A percentile compares a stretch with the other conserved stretches of the same genome.
Conservation (phyloP, 2,888 invertebrate species). For the Sminthurides aquaticus region DNA sequence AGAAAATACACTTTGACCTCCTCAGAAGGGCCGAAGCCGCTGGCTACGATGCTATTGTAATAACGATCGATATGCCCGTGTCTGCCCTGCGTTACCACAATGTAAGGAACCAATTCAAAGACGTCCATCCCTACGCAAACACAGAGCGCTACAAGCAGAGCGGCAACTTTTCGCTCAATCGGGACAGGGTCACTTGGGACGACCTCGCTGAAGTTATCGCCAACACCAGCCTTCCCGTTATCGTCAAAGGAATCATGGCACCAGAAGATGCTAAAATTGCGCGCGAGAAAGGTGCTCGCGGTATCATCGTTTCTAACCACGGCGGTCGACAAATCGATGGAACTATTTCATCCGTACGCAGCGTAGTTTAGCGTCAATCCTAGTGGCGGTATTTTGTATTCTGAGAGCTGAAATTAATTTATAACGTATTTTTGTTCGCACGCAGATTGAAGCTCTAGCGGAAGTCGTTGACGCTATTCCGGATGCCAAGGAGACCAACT, state of each 20-base stretch:
- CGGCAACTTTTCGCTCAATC: background rate
- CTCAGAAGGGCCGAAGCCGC: conserved; percentile 69
- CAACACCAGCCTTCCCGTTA: conserved; percentile 69
- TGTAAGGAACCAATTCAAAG: background rate
- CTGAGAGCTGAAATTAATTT: too few relatives aligned
- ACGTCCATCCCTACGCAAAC: conserved; percentile 8
- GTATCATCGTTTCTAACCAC: conserved; percentile 85
- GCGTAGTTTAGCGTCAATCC: too few relatives aligned
- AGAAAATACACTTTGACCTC: conserved; percentile 61
- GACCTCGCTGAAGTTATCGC: conserved; percentile 24
- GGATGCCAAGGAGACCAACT: conserved; percentile 55
- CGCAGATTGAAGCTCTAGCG: conserved; percentile 70
- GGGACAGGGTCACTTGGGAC: conserved; percentile 11
- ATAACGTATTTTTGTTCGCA: background rate
- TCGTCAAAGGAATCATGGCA: conserved; percentile 79
- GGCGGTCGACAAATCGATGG: conserved; percentile 83
- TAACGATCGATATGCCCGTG: conserved; percentile 63
- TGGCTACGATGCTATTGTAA: conserved; percentile 73
- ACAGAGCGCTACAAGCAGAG: background rate
- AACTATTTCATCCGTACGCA: conserved; percentile 78
- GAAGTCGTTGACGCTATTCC: conserved; percentile 62
- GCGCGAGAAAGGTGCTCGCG: conserved; percentile 64
- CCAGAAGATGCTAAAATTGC: conserved; percentile 76
- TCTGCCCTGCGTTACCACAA: conserved; percentile 14
- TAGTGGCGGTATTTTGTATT: too few relatives aligned